Evolutionary conservation across 2,888 invertebrate species (phyloP), one percentile per base, ranked within the genome.

Genomic region (Agrilus cyanescens): DNA sequence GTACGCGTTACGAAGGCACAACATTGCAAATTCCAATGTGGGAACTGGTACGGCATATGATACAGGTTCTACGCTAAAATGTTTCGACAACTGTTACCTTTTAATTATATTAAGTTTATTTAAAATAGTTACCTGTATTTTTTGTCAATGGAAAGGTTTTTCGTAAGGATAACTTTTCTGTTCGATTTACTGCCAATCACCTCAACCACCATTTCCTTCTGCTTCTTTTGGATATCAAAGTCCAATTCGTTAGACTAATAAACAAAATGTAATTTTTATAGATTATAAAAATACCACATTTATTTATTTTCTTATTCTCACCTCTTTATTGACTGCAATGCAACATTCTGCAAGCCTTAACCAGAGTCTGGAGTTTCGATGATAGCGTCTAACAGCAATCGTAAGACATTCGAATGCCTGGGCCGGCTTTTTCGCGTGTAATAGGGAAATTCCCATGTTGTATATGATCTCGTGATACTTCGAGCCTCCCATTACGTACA

Each of bases 341-440:
- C 91, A 91, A 59, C 94, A 91, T 66, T 96, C 96, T 0, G 95
- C 93, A 56, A 96, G 71, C 54, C 95, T 75, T 44, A 93, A 70
- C 95, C 96, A 97, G 32, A 96, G 73, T 43, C 87, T 73, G 4
- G 94, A 86, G 66, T 93, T 94, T 53, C 83, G 82, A 47, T 87
- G 88, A 57, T 85, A 88, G 44, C 85, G 78, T 49, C 89, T 80
- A 0, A 89, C 80, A 3, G 87, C 87, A 63, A 90, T 83, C 12
- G 88, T 79, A 34, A 95, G 76, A 62, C 88, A 91, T 58, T 91
- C 90, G 66, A 96, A 95, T 1, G 96, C 94, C 56, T 85, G 82
- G 46, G 76, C 73, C 1, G 88, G 79, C 54, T 86, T 80, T 42
- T 83, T 82, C 29, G 87, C 79, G 58, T 87, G 82, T 33, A 96